Evolutionary conservation across 2,113 vertebrate species (phyloP), one percentile per base, ranked within the genome.

Genomic region (Dendrocopos noguchii): DNA sequence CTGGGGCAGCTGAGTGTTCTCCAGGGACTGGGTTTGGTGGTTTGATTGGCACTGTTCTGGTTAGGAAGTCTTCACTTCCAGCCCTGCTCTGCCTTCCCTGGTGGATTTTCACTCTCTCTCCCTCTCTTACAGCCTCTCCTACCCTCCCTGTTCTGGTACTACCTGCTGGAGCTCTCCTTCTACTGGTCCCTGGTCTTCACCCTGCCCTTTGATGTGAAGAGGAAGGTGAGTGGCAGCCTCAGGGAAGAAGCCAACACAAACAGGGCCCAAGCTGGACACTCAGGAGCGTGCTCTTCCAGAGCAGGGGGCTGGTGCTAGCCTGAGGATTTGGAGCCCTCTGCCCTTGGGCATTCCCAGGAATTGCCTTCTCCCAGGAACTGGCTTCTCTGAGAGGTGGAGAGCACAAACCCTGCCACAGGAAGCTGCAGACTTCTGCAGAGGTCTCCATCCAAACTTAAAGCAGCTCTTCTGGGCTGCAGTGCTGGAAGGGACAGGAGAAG

Each of bases 161-260:
- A 99, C 96, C 95, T 98, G 78, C 44, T 98, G 91, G 98, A 99
- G 90, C 94, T 99, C 95, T 96, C 98, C 56, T 99, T 99, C 97
- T 99, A 99, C 97, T 84, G 97, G 93, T 99, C 99, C 0, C 96
- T 99, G 95, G 97, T 99, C 20, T 96, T 99, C 60, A 98, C 97
- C 2, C 92, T 99, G 87, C 98, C 98, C 50, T 98, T 98, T 20
- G 99, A 99, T 2, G 92, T 98, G 95, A 99, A 98, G 91, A 98
- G 99, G 81, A 99, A 99, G 98, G 99, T 99, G 94, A 98, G 98
- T 94, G 36, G 31, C 64, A 80, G 39, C 31, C 50, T 68, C 14
- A 5, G 33, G 34, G 39, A 46, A 57, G 39, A 84, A 42, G 12
- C 24, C 52, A 28, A 44, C 19, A 13, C 50, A 33, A 46, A 56